A percentile compares a stretch with the other conserved stretches of the same genome.
Evolutionary conservation across 2,797 vertebrate species (phyloP).

Genomic region (Gila robusta): DNA sequence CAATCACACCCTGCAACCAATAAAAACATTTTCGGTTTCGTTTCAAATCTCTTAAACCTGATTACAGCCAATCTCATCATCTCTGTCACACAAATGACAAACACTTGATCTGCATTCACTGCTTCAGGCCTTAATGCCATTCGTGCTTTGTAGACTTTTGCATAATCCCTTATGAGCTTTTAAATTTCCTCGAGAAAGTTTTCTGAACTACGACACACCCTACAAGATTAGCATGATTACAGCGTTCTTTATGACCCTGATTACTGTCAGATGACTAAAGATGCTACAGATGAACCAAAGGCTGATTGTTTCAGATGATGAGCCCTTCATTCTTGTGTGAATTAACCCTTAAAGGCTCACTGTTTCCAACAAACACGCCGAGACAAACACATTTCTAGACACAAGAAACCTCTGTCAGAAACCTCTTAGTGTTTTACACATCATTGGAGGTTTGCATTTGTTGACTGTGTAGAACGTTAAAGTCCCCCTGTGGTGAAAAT

Average conservation of each 20-base stretch:
- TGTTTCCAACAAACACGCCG: neutral
- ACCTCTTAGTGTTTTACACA: too few relatives aligned
- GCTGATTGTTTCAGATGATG: neutral
- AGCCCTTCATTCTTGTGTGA: neutral
- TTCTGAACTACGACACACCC: neutral
- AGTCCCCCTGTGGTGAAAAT: too few relatives aligned
- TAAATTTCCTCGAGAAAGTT: neutral
- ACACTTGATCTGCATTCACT: slow-evolving; percentile 1
- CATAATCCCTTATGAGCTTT: neutral
- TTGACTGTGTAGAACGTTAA: too few relatives aligned
- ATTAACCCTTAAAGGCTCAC: neutral
- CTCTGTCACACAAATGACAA: neutral
- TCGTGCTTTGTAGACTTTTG: neutral
- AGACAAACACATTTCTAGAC: too few relatives aligned
- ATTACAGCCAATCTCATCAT: neutral
- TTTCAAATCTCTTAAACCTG: neutral
- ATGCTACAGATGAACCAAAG: neutral
- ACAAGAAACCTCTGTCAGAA: too few relatives aligned
- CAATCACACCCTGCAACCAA: neutral
- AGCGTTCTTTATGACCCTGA: neutral
- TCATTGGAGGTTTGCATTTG: too few relatives aligned
- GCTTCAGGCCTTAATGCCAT: neutral
- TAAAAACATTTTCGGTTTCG: neutral
- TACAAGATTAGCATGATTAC: neutral
- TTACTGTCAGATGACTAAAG: neutral